Base-by-base conservation (phyloP, 2,113 vertebrate genomes). In the Pao palembangensis region DNA sequence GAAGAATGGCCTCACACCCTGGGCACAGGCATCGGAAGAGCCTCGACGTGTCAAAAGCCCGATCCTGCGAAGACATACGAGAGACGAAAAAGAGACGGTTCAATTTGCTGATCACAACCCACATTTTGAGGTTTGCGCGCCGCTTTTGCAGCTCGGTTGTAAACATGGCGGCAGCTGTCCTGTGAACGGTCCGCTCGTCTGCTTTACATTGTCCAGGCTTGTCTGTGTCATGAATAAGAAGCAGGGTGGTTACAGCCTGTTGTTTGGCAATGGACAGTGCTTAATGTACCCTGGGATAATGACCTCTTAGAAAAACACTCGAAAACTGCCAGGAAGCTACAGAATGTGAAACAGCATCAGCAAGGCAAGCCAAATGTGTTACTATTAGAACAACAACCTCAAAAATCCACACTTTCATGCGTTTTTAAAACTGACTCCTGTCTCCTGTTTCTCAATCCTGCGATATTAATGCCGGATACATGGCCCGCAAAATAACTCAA, bases 231-330 rank as follows among this genome's bases (percentile, higher is more conserved):
- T 80, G 80, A 87, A 87, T 72, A 66, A 74, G 78, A 58, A 79
- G 70, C 63, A 49, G 75, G 61, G 64, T 73, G 81, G 85, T 76
- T 83, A 50, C 71, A 53, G 80, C 69, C 85, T 87, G 76, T 64
- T 87, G 76, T 81, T 83, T 85, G 76, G 83, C 80, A 85, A 67
- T 73, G 75, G 73, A 78, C 48, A 67, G 82, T 23, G 67, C 73
- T 81, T 59, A 31, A 63, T 57, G 51, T 31, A 67, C 67, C 65
- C 58, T 18, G 25, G 66, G 42, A 75, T 82, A 87, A 85, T 83
- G 80, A 80, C 68, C 68, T 57, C 75, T 78, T 77, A 60, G 70
- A 64, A 83, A 87, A 86, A 87, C 81, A 80, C 84, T 83, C 66
- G 64, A 84, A 84, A 80, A 71, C 67, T 70, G 83, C 81, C 77